Percentiles rank a stretch among this genome's conserved stretches.
phyloP scores from a whole-genome alignment of 2,888 invertebrate genomes.

The Volucella inanis region DNA sequence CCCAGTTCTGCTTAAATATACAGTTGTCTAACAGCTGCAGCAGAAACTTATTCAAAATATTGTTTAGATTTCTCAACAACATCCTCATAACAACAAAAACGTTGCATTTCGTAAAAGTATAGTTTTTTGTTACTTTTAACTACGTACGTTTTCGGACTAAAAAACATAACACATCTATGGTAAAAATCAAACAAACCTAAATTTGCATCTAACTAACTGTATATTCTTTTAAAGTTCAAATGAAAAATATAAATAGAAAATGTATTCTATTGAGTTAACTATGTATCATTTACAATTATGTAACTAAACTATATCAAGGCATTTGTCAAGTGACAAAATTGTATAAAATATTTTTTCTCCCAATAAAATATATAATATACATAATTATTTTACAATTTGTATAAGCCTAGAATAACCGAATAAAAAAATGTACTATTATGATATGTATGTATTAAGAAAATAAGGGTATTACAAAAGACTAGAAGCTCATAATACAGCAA shows the following conservation, averaged over 20 bases:
- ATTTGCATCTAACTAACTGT: constrained; percentile 10
- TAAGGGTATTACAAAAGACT: constrained; percentile 16
- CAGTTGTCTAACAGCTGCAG: too few species aligned
- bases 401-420: constrained; percentile 61
- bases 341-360: constrained; percentile 49
- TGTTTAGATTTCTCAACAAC: too few species aligned
- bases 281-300: background rate
- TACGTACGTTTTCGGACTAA: background rate
- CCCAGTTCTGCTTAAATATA: too few species aligned
- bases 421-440: constrained; percentile 40
- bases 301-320: too few species aligned
- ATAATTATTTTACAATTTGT: constrained; percentile 35
- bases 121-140: background rate
- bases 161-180: background rate
- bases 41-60: too few species aligned
- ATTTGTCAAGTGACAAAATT: constrained; percentile 17
- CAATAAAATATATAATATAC: constrained; percentile 40
- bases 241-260: constrained; percentile 7
- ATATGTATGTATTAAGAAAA: constrained; percentile 36
- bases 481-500: background rate
- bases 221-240: constrained; percentile 6
- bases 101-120: background rate
- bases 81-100: background rate
- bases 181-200: background rate
- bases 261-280: constrained; percentile 53